Base-by-base conservation (phyloP, 2,888 invertebrate species). In the Trachelus stipa region DNA sequence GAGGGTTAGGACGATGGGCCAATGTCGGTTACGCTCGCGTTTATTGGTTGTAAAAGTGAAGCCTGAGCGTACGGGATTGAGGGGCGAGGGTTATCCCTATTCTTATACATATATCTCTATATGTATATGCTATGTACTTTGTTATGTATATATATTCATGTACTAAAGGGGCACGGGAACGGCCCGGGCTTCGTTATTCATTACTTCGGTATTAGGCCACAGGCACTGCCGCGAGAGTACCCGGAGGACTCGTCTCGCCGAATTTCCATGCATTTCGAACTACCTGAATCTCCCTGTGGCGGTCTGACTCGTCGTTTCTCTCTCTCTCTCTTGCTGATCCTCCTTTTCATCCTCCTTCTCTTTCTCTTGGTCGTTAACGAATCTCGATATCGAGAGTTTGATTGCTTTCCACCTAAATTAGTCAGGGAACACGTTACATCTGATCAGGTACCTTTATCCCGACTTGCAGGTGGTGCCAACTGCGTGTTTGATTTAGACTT, bases 221-320 rank as follows among this genome's bases (percentile, higher is more conserved):
- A 33, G 74, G 37, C n/a, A n/a, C 23, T 35, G 30, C 37, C 30
- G 74, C 74, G 68, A 73, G 76, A 34, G 30, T 73, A 73, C 75
- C 78, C 78, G n/a, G 35, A 78, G 78, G 78, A 73, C 75, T 78
- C 78, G 73, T 78, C 31, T 71, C 71, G 69, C 23, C 68, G 75
- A 34, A 79, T 81, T 83, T 73, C 81, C 82, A 84, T 84, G 83
- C 82, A 84, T 84, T 84, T 82, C 80, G 73, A 84, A 84, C 82
- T 84, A 84, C 83, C 80, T 80, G 80, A 82, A 83, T 84, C 82
- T 82, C 82, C 80, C 78, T 76, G 68, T 73, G 75, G 74, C 76
- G 76, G 73, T 35, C 77, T 76, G 77, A 30, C 77, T 56, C 9
- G 23, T 34, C 40, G 69, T 75, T 4, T 79, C 15, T 31, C 37